These are phyloP conservation scores for Greenwoodochromis staneri DNA, from an alignment of 2,113 vertebrate genomes.

Conservation along the genomic window DNA sequence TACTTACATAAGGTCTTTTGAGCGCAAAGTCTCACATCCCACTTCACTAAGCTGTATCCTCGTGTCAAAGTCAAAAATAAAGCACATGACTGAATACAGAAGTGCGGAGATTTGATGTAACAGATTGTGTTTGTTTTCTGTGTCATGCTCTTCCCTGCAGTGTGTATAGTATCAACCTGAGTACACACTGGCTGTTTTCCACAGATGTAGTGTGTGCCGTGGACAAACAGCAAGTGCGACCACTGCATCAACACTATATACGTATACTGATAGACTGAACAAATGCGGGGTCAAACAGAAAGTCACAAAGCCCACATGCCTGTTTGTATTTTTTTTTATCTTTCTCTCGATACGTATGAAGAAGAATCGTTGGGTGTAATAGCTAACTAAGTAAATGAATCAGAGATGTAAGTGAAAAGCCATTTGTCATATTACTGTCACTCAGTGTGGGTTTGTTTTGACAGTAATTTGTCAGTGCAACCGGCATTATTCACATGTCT, in stretches of 20 bases:
- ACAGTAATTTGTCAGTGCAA: background rate
- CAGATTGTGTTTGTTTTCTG: constrained; percentile 13
- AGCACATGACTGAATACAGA: background rate
- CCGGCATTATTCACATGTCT: background rate
- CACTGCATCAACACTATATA: constrained; percentile 22
- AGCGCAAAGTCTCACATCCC: background rate
- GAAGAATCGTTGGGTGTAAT: background rate
- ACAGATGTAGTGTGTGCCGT: constrained; percentile 31
- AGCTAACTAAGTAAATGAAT: background rate
- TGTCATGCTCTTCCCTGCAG: background rate
- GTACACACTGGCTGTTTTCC: constrained; percentile 49
- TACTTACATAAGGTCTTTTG: background rate
- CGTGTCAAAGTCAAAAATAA: constrained; percentile 6
- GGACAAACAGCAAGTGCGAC: constrained; percentile 30
- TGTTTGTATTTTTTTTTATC: background rate
- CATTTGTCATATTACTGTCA: background rate
- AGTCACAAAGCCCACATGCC: background rate
- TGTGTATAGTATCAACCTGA: constrained; percentile 43
- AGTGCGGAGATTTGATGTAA: background rate
- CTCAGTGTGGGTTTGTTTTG: background rate
- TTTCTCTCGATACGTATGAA: background rate
- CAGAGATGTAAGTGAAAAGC: background rate
- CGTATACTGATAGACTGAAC: constrained; percentile 23
- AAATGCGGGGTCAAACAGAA: constrained; percentile 40
- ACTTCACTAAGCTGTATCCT: background rate